These are phyloP conservation scores for Drosophila paramelanica DNA, from an alignment of 2,888 invertebrate species.

Conservation along the genomic window DNA sequence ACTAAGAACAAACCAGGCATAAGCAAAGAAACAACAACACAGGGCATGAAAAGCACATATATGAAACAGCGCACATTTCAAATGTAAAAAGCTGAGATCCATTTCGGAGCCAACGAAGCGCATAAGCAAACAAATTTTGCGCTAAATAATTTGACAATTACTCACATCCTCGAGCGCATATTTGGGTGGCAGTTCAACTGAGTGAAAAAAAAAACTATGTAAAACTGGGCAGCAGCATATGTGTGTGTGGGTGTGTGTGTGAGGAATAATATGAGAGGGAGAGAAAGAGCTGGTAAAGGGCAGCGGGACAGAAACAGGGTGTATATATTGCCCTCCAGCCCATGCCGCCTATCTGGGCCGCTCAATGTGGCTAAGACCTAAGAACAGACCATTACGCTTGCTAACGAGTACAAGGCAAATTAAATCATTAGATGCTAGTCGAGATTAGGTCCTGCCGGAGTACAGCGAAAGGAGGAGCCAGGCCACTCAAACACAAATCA, in stretches of 20 bases:
- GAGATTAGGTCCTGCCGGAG: conserved; percentile 55
- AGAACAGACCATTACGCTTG: conserved; percentile 84
- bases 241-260: background rate
- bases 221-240: conserved; percentile 32
- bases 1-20: conserved; percentile 81
- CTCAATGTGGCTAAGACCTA: conserved; percentile 67
- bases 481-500: conserved; percentile 44
- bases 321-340: conserved; percentile 6
- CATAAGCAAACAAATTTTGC: conserved; percentile 84
- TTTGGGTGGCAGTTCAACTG: conserved; percentile 60
- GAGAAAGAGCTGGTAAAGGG: conserved; percentile 8
- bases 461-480: conserved; percentile 50
- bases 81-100: conserved; percentile 72
- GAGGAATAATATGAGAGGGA: conserved; percentile 8
- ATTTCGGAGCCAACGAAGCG: conserved; percentile 82
- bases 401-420: conserved; percentile 85
- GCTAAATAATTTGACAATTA: conserved; percentile 85
- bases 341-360: conserved; percentile 7
- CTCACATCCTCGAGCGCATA: conserved; percentile 76
- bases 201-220: conserved; percentile 53
- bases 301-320: conserved; percentile 6
- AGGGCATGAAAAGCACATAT: conserved; percentile 7
- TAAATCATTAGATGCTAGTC: conserved; percentile 85
- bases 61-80: conserved; percentile 28
- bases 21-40: conserved; percentile 34